Base-by-base conservation (phyloP, 1,140 invertebrate genomes). In the Atta colombica region DNA sequence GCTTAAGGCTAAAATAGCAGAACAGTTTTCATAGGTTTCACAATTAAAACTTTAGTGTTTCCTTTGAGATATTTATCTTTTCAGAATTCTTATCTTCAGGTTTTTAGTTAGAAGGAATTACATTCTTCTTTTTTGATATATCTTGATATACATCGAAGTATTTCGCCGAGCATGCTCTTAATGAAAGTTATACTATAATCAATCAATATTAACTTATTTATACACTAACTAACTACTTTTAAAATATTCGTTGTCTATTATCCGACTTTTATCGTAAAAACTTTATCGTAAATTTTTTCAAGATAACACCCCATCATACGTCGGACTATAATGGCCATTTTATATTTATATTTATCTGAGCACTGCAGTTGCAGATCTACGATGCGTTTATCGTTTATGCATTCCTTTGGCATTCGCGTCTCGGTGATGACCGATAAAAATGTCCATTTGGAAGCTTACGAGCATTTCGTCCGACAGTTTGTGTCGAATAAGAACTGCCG, bases 41-140 rank as follows among this genome's bases (percentile, higher is more conserved):
- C 39, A 84, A 84, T 84, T 84, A 75, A 84, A 84, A 84, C 80
- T 84, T 84, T 8, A 49, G 25, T 16, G 8, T 49, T 53, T 39
- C 28, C 55, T 63, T 49, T 18, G 58, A 74, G 16, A 8, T 61
- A 49, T 21, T 18, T 74, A 2, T 14, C 49, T 74, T 60, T 60
- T 61, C 25, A 7, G 8, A 61, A 82, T 82, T n/a, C 31, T 35
- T 35, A 35, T 35, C 31, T 35, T 35, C 31, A 35, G 68, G 8
- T 28, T 61, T 74, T 84, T 14, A 74, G 74, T 84, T 84, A 84
- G 25, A 21, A 21, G 7, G 3, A 39, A 66, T 69, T 68, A 49
- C 28, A n/a, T 35, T 12, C 31, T 25, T 60, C 12, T 2, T 21
- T 21, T n/a, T 71, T 31, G 49, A 53, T 21, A 16, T 63, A 25